Conservation (phyloP, 2,113 vertebrate species). For the Manacus vitellinus region DNA sequence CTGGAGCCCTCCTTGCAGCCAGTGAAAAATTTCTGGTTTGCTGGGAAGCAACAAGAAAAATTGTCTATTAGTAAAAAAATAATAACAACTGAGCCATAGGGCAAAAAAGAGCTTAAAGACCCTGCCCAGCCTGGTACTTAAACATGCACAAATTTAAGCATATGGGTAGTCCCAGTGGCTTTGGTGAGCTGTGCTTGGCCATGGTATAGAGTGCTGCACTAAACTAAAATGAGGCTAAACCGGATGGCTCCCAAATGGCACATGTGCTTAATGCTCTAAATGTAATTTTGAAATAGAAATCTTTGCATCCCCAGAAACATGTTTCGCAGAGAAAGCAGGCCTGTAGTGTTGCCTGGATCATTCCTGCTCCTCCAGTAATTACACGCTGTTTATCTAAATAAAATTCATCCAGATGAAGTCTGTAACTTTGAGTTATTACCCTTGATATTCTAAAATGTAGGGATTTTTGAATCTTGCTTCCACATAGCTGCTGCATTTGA, state of each 20-base stretch:
- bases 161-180: not conserved
- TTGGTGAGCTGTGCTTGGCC: not conserved
- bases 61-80: not conserved
- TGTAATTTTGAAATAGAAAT: slow-evolving; percentile 3
- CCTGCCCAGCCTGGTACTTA: not conserved
- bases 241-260: not conserved
- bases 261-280: not conserved
- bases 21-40: not conserved
- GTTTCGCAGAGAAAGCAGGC: not conserved
- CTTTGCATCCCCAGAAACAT: not conserved
- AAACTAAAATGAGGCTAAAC: not conserved
- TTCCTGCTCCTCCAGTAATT: slow-evolving; percentile 1
- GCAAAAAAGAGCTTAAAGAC: not conserved
- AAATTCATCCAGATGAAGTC: slow-evolving; percentile 10
- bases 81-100: not conserved
- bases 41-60: not conserved
- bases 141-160: not conserved
- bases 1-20: not conserved
- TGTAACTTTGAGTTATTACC: not conserved
- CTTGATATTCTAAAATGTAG: not conserved
- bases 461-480: not conserved
- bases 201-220: not conserved
- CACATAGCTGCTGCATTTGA: not conserved
- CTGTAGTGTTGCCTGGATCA: not conserved
- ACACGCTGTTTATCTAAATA: slow-evolving; percentile 7